Percentiles rank a stretch among this genome's conserved stretches.
phyloP scores from a whole-genome alignment of 2,113 vertebrate species.

The Phasianus colchicus region DNA sequence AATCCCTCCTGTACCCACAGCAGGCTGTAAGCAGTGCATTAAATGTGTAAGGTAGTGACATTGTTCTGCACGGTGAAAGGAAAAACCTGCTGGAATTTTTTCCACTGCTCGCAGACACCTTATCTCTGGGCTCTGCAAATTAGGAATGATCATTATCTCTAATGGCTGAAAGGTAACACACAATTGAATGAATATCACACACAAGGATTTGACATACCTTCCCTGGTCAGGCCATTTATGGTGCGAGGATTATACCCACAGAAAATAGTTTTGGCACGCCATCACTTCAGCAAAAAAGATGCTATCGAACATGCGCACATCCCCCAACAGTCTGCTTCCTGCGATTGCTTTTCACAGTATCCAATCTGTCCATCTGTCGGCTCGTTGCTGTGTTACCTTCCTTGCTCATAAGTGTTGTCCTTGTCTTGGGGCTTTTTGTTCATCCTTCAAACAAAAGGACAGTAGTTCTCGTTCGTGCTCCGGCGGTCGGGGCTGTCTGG shows the following conservation, averaged over 20 bases:
- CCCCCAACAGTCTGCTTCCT: slow-evolving; percentile 73
- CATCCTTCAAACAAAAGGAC: slow-evolving; percentile 69
- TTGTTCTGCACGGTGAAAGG: slow-evolving; percentile 45
- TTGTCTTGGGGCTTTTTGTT: slow-evolving; percentile 53
- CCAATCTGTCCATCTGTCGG: slow-evolving; percentile 80
- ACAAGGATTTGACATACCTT: slow-evolving; percentile 82
- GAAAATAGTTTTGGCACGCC: slow-evolving; percentile 82
- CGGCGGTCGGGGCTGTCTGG: slow-evolving; percentile 18
- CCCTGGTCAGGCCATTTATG: slow-evolving; percentile 78
- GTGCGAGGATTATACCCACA: slow-evolving; percentile 74
- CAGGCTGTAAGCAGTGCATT: slow-evolving; percentile 22
- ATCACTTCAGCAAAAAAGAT: slow-evolving; percentile 80
- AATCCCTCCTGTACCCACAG: slow-evolving; percentile 33
- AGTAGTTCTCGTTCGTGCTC: background rate
- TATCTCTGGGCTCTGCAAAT: slow-evolving; percentile 56
- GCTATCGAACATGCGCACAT: slow-evolving; percentile 80
- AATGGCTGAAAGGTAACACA: slow-evolving; percentile 62
- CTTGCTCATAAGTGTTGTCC: slow-evolving; percentile 52
- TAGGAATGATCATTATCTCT: slow-evolving; percentile 19
- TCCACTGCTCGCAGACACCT: background rate
- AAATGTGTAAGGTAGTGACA: slow-evolving; percentile 40
- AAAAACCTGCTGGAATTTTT: slow-evolving; percentile 54
- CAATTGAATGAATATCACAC: slow-evolving; percentile 62
- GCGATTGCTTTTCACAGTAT: slow-evolving; percentile 70
- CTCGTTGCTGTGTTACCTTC: slow-evolving; percentile 65